Evolutionary conservation across 2,888 invertebrate genomes (phyloP).

Genomic region (Subacronicta megacephala): DNA sequence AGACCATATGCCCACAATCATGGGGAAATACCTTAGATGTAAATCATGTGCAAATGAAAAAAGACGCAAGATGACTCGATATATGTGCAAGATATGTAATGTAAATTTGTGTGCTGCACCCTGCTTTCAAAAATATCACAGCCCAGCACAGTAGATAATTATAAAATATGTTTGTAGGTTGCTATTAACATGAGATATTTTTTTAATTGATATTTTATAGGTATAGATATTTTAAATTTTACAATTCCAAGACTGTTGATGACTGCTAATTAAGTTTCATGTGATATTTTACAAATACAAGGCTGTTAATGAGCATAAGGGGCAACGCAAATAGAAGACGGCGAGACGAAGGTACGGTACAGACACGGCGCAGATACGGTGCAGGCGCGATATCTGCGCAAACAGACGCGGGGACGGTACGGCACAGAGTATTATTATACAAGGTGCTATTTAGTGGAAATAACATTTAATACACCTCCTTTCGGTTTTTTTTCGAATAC

Average conservation of each 20-base stretch:
- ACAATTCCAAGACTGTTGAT: slow-evolving; percentile 12
- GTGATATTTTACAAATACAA: slow-evolving; percentile 15
- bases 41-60: slow-evolving; percentile 34
- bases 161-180: slow-evolving; percentile 17
- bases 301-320: slow-evolving; percentile 7
- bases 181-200: slow-evolving; percentile 14
- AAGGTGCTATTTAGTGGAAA: slow-evolving; percentile 20
- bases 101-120: slow-evolving; percentile 34
- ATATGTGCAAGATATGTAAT: slow-evolving; percentile 30
- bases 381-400: slow-evolving; percentile 6
- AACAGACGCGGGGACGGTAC: slow-evolving; percentile 20
- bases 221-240: slow-evolving; percentile 17
- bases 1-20: slow-evolving; percentile 16
- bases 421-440: slow-evolving; percentile 22
- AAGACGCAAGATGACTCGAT: slow-evolving; percentile 33
- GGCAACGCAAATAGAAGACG: slow-evolving; percentile 1
- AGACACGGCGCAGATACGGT: slow-evolving; percentile 1
- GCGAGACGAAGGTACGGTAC: slow-evolving; percentile 6
- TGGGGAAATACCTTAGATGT: slow-evolving; percentile 29
- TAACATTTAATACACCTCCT: slow-evolving; percentile 11
- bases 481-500: slow-evolving; percentile 18
- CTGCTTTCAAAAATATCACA: slow-evolving; percentile 20
- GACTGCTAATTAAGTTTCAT: slow-evolving; percentile 5
- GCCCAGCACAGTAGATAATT: slow-evolving; percentile 17
- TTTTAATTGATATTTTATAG: slow-evolving; percentile 11